These are phyloP conservation scores for Antidorcas marsupialis DNA, from an alignment of 2,113 vertebrate species.

Conservation along the genomic window DNA sequence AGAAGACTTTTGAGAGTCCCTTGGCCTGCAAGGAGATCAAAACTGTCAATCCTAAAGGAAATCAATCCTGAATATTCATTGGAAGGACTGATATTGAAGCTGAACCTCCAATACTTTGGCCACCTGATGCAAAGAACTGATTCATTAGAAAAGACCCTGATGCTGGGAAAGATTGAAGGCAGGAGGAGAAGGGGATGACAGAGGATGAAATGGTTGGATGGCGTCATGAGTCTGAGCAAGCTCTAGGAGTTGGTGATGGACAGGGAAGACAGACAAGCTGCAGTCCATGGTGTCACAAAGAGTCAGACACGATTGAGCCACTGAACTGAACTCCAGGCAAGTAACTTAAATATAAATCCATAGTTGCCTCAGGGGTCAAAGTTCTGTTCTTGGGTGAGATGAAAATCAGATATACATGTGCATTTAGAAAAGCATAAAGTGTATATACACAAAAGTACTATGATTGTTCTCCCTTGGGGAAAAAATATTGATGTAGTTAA, in stretches of 20 bases:
- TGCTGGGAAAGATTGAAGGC: neutral
- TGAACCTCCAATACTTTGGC: neutral
- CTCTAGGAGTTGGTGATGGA: neutral
- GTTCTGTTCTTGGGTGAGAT: neutral
- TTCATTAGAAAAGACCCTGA: neutral
- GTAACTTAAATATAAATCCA: neutral
- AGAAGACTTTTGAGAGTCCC: neutral
- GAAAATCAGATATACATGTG: neutral
- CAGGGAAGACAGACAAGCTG: neutral
- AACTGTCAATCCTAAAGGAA: neutral
- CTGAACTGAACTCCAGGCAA: neutral
- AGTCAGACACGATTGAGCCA: fast-evolving
- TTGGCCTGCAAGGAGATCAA: neutral
- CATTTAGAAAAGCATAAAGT: neutral
- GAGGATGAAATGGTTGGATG: neutral
- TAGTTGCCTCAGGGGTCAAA: neutral
- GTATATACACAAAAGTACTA: neutral
- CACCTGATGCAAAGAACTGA: neutral
- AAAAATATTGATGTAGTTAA: neutral
- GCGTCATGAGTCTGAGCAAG: neutral
- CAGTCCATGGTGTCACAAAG: neutral
- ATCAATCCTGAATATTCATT: neutral
- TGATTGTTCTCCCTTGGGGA: neutral
- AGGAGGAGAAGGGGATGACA: neutral
- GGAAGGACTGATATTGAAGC: neutral